Conservation (phyloP, 2,797 vertebrate species). For the Nannoperca australis region DNA sequence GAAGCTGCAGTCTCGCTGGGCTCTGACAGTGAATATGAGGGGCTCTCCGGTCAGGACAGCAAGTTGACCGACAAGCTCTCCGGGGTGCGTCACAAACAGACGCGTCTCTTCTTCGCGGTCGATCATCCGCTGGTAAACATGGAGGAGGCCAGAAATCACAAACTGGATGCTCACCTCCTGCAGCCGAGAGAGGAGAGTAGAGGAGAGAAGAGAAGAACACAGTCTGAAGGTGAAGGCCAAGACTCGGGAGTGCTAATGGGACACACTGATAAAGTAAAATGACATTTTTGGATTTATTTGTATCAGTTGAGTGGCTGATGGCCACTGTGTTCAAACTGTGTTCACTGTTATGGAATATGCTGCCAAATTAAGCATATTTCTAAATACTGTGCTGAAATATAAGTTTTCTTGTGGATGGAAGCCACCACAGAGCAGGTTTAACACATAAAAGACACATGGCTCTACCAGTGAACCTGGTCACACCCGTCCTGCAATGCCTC, state of each 20-base stretch:
- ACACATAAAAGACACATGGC: background rate
- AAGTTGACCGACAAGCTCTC: conserved; percentile 95
- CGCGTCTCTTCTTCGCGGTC: conserved; percentile 93
- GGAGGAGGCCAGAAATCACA: conserved; percentile 93
- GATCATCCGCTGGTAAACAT: conserved; percentile 94
- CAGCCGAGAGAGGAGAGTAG: background rate
- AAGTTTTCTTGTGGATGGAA: background rate
- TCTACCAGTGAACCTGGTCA: background rate
- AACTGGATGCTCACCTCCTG: conserved; percentile 95
- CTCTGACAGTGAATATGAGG: conserved; percentile 94
- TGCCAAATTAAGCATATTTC: background rate
- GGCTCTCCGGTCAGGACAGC: conserved; percentile 96
- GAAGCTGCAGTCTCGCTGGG: conserved; percentile 93
- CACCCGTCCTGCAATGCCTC: background rate
- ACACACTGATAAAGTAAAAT: background rate
- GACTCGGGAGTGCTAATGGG: background rate
- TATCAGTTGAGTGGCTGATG: background rate
- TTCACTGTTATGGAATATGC: background rate
- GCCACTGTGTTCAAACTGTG: background rate
- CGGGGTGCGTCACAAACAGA: conserved; percentile 93
- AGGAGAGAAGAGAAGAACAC: background rate
- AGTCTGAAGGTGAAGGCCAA: background rate
- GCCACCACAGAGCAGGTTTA: background rate
- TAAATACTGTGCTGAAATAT: background rate
- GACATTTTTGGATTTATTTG: background rate